Base-by-base conservation (phyloP, 2,888 invertebrate genomes). In the Tenthredo mesomela region DNA sequence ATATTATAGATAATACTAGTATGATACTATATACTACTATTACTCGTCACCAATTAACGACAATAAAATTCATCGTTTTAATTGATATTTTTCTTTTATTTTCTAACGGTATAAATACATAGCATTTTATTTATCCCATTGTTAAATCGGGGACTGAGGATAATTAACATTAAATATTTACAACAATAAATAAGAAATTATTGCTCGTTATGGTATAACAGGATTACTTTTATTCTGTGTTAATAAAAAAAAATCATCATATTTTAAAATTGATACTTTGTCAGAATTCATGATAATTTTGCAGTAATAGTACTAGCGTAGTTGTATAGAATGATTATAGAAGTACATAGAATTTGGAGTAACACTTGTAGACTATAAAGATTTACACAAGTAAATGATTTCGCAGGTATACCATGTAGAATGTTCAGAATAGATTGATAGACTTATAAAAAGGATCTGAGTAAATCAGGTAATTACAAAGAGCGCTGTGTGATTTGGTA, bases 61-160 rank as follows among this genome's bases (percentile, higher is more conserved):
- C 87, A 84, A 87, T 84, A 86, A 86, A 87, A 86, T 85, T 84
- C 87, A 86, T 87, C 87, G 88, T 89, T 88, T 87, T 86, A 88
- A 86, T 85, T 87, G 88, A 87, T 85, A 85, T 86, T 89, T 87
- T 87, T 90, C 87, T 88, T 89, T 89, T 88, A 87, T 86, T 88
- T 87, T 87, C 88, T 86, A 84, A 90, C 87, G 85, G 85, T 40
- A 71, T 75, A n/a, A n/a, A n/a, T n/a, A n/a, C n/a, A n/a, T n/a
- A 21, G n/a, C 15, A 43, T 47, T 21, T 43, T 73, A 37, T 73
- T 43, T 47, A 40, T 75, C 21, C n/a, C 15, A 47, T 25, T 43
- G 47, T 47, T 15, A 25, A 25, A n/a, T 33, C 15, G n/a, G 47
- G 47, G 75, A 75, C 25, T 37, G 25, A 37, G n/a, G 70, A 70